phyloP scores from a whole-genome alignment of 1,140 invertebrate genomes.

The Triops longicaudatus region DNA sequence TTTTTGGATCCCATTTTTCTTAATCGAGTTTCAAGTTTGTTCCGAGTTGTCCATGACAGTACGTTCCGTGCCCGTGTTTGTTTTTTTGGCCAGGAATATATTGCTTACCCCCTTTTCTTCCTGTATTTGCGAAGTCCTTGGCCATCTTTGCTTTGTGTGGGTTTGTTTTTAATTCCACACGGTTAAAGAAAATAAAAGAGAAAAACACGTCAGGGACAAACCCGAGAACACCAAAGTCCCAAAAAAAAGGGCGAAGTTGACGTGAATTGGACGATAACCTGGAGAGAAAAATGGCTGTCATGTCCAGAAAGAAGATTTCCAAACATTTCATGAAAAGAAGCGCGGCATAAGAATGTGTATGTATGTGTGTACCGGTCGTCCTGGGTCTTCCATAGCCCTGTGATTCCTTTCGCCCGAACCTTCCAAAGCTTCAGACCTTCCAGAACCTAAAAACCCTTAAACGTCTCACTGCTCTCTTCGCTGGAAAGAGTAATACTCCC shows the following conservation, averaged over 20 bases:
- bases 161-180: neutral
- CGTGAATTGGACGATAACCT: constrained; percentile 14
- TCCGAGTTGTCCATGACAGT: no score
- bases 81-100: neutral
- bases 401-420: neutral
- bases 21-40: neutral
- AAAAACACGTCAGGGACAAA: neutral
- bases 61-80: neutral
- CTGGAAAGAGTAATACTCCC: constrained; percentile 5
- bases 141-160: neutral
- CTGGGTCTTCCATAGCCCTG: neutral
- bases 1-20: neutral
- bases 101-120: neutral
- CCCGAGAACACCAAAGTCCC: neutral
- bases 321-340: neutral
- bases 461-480: neutral
- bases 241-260: neutral
- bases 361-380: neutral
- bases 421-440: neutral
- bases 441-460: neutral
- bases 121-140: neutral
- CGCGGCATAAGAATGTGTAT: neutral
- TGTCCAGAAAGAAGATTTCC: constrained; percentile 1
- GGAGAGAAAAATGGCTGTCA: constrained; percentile 7
- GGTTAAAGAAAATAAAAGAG: neutral